Evolutionary conservation across 1,140 invertebrate genomes (phyloP).

Genomic region (Fopius arisanus): DNA sequence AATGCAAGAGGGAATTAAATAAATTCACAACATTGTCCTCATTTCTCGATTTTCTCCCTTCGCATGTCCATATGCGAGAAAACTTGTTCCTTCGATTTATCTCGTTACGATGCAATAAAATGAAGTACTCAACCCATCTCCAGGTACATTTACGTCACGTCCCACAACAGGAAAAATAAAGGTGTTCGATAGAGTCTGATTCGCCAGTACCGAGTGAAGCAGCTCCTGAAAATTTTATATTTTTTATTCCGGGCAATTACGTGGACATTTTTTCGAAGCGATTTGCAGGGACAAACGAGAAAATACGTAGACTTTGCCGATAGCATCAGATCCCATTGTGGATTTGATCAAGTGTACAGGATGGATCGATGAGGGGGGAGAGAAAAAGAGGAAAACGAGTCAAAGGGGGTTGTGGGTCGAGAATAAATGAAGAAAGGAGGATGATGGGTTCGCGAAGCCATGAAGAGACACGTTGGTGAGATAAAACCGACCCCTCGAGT

Average conservation of each 20-base stretch:
- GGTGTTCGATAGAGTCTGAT: too few species aligned
- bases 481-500: conserved; percentile 3
- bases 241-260: background rate
- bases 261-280: background rate
- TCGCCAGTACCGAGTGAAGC: background rate
- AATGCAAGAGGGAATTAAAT: too few species aligned
- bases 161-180: too few species aligned
- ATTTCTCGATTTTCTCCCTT: too few species aligned
- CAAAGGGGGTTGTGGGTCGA: background rate
- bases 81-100: too few species aligned
- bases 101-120: too few species aligned
- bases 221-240: background rate
- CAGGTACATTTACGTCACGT: too few species aligned
- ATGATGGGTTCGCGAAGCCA: background rate
- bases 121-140: too few species aligned
- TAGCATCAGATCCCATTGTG: background rate
- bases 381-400: background rate
- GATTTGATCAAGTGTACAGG: background rate
- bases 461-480: conserved; percentile 2
- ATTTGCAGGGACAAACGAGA: background rate
- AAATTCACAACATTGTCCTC: too few species aligned
- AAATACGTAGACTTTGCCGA: background rate
- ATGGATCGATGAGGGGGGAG: background rate
- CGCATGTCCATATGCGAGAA: too few species aligned
- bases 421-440: background rate